These are phyloP conservation scores for Acleris literana DNA, from an alignment of 2,888 invertebrate species.

Conservation along the genomic window DNA sequence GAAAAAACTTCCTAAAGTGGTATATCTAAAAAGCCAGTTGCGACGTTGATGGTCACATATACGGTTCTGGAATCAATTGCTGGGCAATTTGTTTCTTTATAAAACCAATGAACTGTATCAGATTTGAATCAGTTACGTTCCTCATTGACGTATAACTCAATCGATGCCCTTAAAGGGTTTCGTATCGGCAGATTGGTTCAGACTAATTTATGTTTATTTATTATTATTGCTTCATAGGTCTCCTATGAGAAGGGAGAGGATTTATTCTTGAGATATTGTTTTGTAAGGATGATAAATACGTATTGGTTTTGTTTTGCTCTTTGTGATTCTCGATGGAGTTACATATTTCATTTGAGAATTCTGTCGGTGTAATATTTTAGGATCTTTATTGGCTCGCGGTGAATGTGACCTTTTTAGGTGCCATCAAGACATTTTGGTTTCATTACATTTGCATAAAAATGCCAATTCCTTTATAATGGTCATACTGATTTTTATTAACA, in stretches of 20 bases:
- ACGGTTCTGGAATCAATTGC: slow-evolving; percentile 43
- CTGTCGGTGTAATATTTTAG: background rate
- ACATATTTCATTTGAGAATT: background rate
- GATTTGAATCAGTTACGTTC: slow-evolving; percentile 65
- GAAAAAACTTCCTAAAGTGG: slow-evolving; percentile 17
- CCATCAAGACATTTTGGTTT: background rate
- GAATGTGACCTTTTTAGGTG: background rate
- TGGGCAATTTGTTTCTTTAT: slow-evolving; percentile 56
- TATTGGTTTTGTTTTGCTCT: slow-evolving; percentile 1
- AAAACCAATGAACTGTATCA: slow-evolving; percentile 64
- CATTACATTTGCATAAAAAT: background rate
- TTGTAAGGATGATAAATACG: slow-evolving; percentile 21
- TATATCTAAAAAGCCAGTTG: slow-evolving; percentile 21
- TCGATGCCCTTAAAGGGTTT: slow-evolving; percentile 56
- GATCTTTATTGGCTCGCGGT: background rate
- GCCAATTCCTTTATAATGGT: too few species aligned
- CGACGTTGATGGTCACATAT: slow-evolving; percentile 33
- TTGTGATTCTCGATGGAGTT: background rate
- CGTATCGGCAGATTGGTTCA: slow-evolving; percentile 47
- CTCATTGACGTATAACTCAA: slow-evolving; percentile 70
- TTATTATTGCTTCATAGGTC: slow-evolving; percentile 40
- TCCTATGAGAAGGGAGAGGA: slow-evolving; percentile 31
- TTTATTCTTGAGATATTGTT: slow-evolving; percentile 36
- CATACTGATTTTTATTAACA: too few species aligned
- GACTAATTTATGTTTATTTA: slow-evolving; percentile 63